Conservation (phyloP, 2,888 invertebrate species). For the Ferrisia virgata region DNA sequence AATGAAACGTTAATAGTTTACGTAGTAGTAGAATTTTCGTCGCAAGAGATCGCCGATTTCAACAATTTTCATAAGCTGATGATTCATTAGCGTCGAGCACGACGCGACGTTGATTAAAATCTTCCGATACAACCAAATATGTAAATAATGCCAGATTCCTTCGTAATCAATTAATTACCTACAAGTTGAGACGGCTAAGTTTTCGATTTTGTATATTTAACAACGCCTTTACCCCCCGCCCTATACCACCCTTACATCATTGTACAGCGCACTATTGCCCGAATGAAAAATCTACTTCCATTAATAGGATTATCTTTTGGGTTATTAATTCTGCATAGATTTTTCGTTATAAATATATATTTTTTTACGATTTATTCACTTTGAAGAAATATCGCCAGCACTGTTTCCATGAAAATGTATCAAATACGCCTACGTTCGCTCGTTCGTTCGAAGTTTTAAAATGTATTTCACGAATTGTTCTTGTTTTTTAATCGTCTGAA, state of each 20-base stretch:
- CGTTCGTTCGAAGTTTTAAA: too few relatives aligned
- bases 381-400: too few relatives aligned
- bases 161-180: slow-evolving; percentile 21
- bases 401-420: too few relatives aligned
- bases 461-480: too few relatives aligned
- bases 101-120: slow-evolving; percentile 23
- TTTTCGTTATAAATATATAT: too few relatives aligned
- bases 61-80: neutral
- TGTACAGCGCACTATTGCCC: neutral
- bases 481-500: too few relatives aligned
- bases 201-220: neutral
- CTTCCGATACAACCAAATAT: neutral
- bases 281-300: neutral
- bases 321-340: neutral
- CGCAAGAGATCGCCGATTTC: neutral
- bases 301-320: slow-evolving; percentile 3
- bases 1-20: slow-evolving; percentile 23
- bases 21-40: neutral
- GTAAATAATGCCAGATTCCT: slow-evolving; percentile 8
- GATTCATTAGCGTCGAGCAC: neutral
- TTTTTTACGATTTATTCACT: too few relatives aligned
- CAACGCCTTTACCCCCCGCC: neutral
- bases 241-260: neutral
- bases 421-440: too few relatives aligned
- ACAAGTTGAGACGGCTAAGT: neutral